These are phyloP conservation scores for Ophion ellenae DNA, from an alignment of 2,888 invertebrate genomes.

Conservation along the genomic window DNA sequence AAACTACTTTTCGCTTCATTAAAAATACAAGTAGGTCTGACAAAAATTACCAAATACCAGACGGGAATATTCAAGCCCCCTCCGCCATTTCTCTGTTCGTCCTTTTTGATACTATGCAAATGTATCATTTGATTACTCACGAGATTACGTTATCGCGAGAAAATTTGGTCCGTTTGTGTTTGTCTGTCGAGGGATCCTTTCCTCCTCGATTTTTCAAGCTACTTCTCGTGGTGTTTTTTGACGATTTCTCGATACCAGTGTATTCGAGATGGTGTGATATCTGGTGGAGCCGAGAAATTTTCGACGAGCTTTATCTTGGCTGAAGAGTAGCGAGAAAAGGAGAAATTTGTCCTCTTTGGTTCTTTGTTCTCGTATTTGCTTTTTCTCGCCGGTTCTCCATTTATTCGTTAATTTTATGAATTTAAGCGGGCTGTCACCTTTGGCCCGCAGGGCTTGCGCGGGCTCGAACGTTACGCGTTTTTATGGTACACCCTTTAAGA, in stretches of 20 bases:
- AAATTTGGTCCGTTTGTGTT: too few relatives aligned
- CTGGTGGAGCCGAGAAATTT: too few relatives aligned
- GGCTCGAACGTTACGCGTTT: slow-evolving; percentile 21
- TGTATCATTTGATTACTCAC: too few relatives aligned
- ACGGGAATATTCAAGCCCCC: background rate
- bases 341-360: background rate
- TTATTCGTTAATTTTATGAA: slow-evolving; percentile 43
- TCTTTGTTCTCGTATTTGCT: background rate
- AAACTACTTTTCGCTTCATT: slow-evolving; percentile 3
- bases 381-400: background rate
- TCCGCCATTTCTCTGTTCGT: background rate
- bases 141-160: too few relatives aligned
- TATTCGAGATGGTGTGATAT: too few relatives aligned
- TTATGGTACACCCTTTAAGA: slow-evolving; percentile 54
- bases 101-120: too few relatives aligned
- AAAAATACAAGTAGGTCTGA: background rate
- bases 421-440: slow-evolving; percentile 55
- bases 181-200: too few relatives aligned
- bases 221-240: too few relatives aligned
- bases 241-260: too few relatives aligned
- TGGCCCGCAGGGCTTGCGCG: slow-evolving; percentile 29
- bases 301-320: too few relatives aligned
- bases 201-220: too few relatives aligned
- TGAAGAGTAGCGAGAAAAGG: too few relatives aligned
- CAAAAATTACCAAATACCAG: background rate